phyloP scores from a whole-genome alignment of 2,888 invertebrate genomes.

The Eupithecia vulgata region DNA sequence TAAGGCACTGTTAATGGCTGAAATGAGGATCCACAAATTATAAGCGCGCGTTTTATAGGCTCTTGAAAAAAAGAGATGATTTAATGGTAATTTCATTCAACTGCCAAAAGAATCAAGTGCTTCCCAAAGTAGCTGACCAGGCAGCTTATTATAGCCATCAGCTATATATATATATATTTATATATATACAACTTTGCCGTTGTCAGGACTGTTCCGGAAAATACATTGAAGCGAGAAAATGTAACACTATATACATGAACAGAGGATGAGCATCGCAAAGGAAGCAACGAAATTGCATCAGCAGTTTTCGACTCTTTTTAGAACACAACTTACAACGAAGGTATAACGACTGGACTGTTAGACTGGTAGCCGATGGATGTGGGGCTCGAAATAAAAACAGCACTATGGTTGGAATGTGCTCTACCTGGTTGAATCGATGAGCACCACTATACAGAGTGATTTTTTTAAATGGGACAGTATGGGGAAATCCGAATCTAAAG shows the following conservation, averaged over 20 bases:
- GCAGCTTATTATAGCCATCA: slow-evolving; percentile 47
- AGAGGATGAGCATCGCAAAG: slow-evolving; percentile 46
- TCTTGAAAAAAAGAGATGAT: slow-evolving; percentile 3
- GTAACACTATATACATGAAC: slow-evolving; percentile 47
- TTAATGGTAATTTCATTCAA: slow-evolving; percentile 33
- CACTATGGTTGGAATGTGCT: slow-evolving; percentile 19
- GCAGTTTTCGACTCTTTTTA: slow-evolving; percentile 41
- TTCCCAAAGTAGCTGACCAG: slow-evolving; percentile 47
- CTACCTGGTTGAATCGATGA: slow-evolving; percentile 1
- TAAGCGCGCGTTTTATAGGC: background rate
- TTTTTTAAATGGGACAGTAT: too few relatives aligned
- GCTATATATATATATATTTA: slow-evolving; percentile 44
- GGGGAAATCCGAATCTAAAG: too few relatives aligned
- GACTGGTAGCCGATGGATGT: slow-evolving; percentile 45
- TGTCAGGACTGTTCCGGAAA: slow-evolving; percentile 40
- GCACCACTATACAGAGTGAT: too few relatives aligned
- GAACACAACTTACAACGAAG: slow-evolving; percentile 26
- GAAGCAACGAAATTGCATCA: slow-evolving; percentile 47
- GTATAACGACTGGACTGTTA: slow-evolving; percentile 38
- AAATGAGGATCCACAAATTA: background rate
- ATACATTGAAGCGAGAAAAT: slow-evolving; percentile 40
- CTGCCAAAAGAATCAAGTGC: too few relatives aligned
- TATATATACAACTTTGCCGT: slow-evolving; percentile 44
- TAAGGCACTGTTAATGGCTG: background rate
- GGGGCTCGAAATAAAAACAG: slow-evolving; percentile 47